Evolutionary conservation across 2,113 vertebrate species (phyloP), one percentile per base, ranked within the genome.

Genomic region (Austrofundulus limnaeus): DNA sequence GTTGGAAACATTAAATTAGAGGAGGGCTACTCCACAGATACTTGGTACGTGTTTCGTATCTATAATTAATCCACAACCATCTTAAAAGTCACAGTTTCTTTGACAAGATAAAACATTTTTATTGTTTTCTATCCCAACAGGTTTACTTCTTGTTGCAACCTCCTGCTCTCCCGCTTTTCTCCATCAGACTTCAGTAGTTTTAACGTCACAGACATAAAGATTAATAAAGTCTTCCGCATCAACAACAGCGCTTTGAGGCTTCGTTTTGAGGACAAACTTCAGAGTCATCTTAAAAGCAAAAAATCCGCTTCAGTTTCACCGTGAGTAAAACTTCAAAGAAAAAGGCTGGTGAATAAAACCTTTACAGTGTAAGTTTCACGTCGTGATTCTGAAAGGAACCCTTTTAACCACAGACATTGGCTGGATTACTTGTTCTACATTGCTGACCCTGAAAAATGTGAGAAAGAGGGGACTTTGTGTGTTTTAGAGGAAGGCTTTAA

Each of bases 1-100:
- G 91, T 94, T 60, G 93, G 93, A 70, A 96, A 95, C 64, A 90
- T 92, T 75, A 89, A 87, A 51, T 94, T 96, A 80, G 93, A 96
- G 78, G 93, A 94, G 79, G 94, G 90, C 58, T 88, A 87, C 62
- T 70, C 78, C 63, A 87, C 86, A 38, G 91, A 95, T 67, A 77
- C 89, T 21, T 93, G 92, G 94, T 94, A 93, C 56, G 7, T 43
- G 41, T 62, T 34, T 41, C 0, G 8, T 28, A 39, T 46, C 12
- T 39, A 10, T 10, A 5, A 8, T 34, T 9, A 8, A 65, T 39
- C n/a, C 23, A 16, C 25, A 60, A 19, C 0, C 21, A 42, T 39
- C 20, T 5, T 43, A 5, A 4, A 14, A 39, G 37, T 58, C 1
- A 25, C 10, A 11, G 1, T 67, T 25, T 23, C 39, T 51, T 4